Evolutionary conservation across 2,888 invertebrate genomes (phyloP).

Genomic region (Marasmarcha lunaedactyla): DNA sequence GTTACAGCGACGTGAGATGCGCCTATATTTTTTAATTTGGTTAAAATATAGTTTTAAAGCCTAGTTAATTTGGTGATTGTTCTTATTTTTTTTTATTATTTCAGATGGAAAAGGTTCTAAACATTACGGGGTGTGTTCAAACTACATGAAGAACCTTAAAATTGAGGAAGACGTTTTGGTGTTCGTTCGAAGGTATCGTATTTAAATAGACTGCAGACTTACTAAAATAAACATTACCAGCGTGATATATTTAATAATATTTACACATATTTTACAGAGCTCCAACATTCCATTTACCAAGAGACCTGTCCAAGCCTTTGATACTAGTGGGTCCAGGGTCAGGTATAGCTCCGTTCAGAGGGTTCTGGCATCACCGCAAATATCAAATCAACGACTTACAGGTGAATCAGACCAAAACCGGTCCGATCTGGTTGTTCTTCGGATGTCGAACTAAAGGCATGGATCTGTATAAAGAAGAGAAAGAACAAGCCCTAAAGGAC

Average conservation of each 20-base stretch:
- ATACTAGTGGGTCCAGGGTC: conserved; percentile 92
- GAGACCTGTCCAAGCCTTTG: conserved; percentile 79
- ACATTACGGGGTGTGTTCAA: conserved; percentile 94
- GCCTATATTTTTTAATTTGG: too few relatives aligned
- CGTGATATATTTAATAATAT: not conserved
- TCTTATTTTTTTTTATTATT: conserved; percentile 10
- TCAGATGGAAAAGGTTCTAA: conserved; percentile 81
- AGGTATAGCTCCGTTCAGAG: conserved; percentile 94
- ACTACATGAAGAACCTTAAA: conserved; percentile 81
- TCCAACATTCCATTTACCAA: conserved; percentile 86
- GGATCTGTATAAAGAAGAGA: conserved; percentile 87
- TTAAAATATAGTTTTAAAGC: too few relatives aligned
- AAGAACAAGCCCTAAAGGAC: conserved; percentile 74
- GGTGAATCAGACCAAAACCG: conserved; percentile 24
- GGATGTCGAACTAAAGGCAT: conserved; percentile 85
- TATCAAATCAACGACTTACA: conserved; percentile 28
- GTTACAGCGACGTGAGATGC: too few relatives aligned
- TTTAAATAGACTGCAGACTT: not conserved
- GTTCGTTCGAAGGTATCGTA: conserved; percentile 81
- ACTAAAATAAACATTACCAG: conserved; percentile 2
- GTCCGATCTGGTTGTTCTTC: conserved; percentile 83
- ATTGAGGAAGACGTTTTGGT: conserved; percentile 76
- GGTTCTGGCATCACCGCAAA: conserved; percentile 89
- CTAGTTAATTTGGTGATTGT: not conserved
- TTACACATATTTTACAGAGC: conserved; percentile 70